Conservation (phyloP, 2,797 vertebrate species). For the Neosilurus mollespiculum region DNA sequence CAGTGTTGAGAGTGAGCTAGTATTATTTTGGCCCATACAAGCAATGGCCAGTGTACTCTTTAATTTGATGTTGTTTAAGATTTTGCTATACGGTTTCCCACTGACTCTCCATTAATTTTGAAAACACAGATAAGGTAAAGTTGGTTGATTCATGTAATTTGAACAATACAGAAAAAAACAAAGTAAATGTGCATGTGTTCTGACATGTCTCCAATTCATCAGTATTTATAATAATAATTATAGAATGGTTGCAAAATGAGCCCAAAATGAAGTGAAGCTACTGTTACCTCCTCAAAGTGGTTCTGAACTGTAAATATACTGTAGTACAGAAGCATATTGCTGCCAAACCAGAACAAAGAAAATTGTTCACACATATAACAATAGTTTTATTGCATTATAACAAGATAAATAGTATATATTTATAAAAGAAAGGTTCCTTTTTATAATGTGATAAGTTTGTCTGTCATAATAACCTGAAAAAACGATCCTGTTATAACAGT, state of each 20-base stretch:
- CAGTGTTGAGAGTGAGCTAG: neutral
- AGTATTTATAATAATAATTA: neutral
- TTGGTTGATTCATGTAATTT: neutral
- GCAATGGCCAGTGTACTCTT: neutral
- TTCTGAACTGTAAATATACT: neutral
- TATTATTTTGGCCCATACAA: neutral
- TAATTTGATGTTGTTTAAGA: neutral
- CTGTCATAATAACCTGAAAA: too few relatives aligned
- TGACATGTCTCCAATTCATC: neutral
- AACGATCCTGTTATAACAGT: too few relatives aligned
- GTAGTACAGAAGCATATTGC: too few relatives aligned
- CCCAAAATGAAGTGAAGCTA: neutral
- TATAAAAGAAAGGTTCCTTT: too few relatives aligned
- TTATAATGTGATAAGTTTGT: too few relatives aligned
- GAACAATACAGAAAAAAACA: neutral
- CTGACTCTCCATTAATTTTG: neutral
- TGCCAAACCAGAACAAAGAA: too few relatives aligned
- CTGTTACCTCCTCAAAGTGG: neutral
- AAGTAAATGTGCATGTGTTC: neutral
- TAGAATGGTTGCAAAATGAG: too few relatives aligned
- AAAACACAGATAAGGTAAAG: neutral
- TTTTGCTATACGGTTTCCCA: neutral
- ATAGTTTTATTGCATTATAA: too few relatives aligned
- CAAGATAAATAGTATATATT: too few relatives aligned
- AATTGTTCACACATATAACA: too few relatives aligned